phyloP scores from a whole-genome alignment of 2,797 vertebrate genomes.

The Pantherophis alleghaniensis region DNA sequence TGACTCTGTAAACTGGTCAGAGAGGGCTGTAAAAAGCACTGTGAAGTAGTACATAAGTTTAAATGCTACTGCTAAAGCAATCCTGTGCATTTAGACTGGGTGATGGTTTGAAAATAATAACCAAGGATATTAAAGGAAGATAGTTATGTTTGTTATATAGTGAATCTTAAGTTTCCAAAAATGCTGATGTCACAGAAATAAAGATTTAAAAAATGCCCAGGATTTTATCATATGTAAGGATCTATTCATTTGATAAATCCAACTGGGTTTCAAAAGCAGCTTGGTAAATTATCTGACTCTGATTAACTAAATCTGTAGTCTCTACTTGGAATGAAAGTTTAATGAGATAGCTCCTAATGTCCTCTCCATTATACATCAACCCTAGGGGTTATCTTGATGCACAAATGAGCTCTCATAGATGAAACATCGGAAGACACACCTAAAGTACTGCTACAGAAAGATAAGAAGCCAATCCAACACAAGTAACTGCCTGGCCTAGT shows the following conservation, averaged over 20 bases:
- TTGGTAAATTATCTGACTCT: background rate
- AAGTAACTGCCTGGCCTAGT: background rate
- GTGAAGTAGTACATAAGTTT: no score
- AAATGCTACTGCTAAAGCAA: background rate
- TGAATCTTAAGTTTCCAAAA: background rate
- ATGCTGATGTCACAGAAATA: fast-evolving
- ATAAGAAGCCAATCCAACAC: background rate
- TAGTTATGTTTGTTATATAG: background rate
- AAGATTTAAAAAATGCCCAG: background rate
- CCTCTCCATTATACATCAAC: background rate
- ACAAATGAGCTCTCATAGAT: background rate
- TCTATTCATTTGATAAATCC: background rate
- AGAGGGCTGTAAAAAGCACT: no score
- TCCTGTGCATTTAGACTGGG: background rate
- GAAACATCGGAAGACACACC: background rate
- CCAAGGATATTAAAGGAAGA: background rate
- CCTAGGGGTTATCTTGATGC: background rate
- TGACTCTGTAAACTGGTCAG: no score
- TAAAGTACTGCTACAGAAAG: background rate
- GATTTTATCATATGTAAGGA: background rate
- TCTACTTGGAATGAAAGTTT: background rate
- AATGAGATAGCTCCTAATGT: background rate
- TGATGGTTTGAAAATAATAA: background rate
- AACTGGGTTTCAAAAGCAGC: background rate
- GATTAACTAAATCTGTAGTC: background rate